Base-by-base conservation (phyloP, 2,888 invertebrate species). In the Lepidochitona cinerea region DNA sequence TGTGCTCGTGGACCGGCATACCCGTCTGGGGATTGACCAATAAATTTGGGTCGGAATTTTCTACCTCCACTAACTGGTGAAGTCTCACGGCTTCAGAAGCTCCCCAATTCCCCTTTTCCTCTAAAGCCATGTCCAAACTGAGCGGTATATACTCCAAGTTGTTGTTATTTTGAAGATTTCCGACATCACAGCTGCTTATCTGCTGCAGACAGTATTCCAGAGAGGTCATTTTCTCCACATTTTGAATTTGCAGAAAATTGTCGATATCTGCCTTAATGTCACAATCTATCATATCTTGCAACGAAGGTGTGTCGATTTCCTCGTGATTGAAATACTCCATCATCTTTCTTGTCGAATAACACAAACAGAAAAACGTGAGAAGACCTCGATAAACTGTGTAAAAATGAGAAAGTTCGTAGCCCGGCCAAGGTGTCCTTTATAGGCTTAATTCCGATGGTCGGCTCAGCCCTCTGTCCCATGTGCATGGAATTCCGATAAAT, bases 1-100 rank as follows among this genome's bases (percentile, higher is more conserved):
- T 49, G n/a, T 49, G 75, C 52, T 77, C 80, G 73, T 76, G 87
- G 93, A 52, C 95, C 92, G 97, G 96, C 94, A 96, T 95, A 59
- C 96, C 96, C 35, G 95, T 95, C 87, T 96, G 96, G 4, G 97
- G 97, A 91, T 97, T 96, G 5, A 97, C 97, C 93, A 96, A 94
- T 79, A 95, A 76, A 71, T 85, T 85, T 23, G 86, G 84, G 68
- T 84, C 81, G 36, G 82, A 83, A 67, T 85, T 85, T 71, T 84
- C 85, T 4, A 81, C 74, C 68, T 82, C 83, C 12, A 33, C 41
- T 41, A 37, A 35, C 14, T 54, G 41, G 32, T 66, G 12, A 36
- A 64, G 29, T 52, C 70, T 1, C 37, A 36, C 14, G 26, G 37
- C 14, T 64, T 64, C 35, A 32, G 52, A 29, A 32, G 33, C 32